Base-by-base conservation (phyloP, 1,140 invertebrate species). In the Eumaeus atala region DNA sequence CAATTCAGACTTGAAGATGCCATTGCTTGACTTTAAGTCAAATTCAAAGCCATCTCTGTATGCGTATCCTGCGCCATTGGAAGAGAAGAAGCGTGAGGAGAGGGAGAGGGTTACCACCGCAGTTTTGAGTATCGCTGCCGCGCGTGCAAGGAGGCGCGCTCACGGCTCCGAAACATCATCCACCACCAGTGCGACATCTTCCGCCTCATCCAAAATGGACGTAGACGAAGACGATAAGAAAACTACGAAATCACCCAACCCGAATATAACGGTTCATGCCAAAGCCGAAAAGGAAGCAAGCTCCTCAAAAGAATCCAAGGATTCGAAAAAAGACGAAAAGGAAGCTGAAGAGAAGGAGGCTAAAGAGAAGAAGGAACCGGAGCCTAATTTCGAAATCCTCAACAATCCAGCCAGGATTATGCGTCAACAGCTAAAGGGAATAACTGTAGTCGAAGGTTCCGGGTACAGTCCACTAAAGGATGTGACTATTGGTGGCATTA, bases 81-180 rank as follows among this genome's bases (percentile, higher is more conserved):
- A 99, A 89, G 97, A 99, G 74, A 99, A 99, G 87, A 99, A 99
- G 87, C 95, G 97, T 44, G 97, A 98, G 74, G 96, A 98, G 82
- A 91, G 96, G 8, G 97, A 99, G 73, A 95, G 97, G 70, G 96
- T 98, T 9, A 97, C 97, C 34, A 99, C 97, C 12, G 98, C 98
- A 8, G 96, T 99, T 3, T 89, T 99, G 14, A 98, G 97, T 73
- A 99, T 99, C 66, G 98, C 98, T 0, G 96, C 96, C 0, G 84
- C 84, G 0, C 92, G 96, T 61, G 93, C 96, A 66, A 91, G 95
- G 60, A 92, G 96, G 58, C 92, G 95, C 17, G 93, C 95, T 55
- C 89, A 90, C 57, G 87, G 86, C 9, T 89, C 91, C 55, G 91
- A 92, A 14, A 71, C 75, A 6, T 73, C 79, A 9, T 64, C 74